These are phyloP conservation scores for Nezara viridula DNA, from an alignment of 2,888 invertebrate genomes.

Conservation along the genomic window DNA sequence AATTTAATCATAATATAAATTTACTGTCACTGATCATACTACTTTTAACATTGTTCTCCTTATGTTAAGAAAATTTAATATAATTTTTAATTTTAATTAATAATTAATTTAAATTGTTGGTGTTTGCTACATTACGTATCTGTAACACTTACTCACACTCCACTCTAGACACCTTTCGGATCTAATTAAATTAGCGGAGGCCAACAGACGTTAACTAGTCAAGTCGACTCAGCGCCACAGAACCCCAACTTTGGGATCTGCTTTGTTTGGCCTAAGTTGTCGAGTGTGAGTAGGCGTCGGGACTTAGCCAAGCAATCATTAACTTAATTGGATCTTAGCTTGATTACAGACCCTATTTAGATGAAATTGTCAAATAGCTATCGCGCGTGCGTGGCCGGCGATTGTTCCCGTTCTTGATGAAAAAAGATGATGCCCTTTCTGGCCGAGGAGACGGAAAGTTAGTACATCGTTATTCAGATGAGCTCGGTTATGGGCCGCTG, in stretches of 20 bases:
- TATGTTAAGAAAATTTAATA: too few relatives aligned
- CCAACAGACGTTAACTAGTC: not conserved
- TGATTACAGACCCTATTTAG: not conserved
- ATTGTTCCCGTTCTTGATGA: not conserved
- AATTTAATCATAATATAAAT: too few relatives aligned
- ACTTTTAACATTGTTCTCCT: too few relatives aligned
- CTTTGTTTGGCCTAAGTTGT: conserved; percentile 24
- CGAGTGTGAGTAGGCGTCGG: not conserved
- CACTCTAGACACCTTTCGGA: not conserved
- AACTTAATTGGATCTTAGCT: conserved; percentile 13
- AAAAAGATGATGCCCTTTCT: not conserved
- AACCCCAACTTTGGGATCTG: not conserved
- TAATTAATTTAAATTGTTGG: too few relatives aligned
- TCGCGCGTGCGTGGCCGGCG: not conserved
- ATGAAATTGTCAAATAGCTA: not conserved
- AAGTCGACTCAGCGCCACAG: not conserved
- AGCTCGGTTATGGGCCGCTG: conserved; percentile 13
- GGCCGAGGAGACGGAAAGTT: not conserved
- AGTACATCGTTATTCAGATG: conserved; percentile 32
- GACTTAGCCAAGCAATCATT: not conserved
- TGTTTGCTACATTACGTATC: not conserved
- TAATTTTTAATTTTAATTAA: too few relatives aligned
- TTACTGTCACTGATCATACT: too few relatives aligned
- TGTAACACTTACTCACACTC: not conserved
- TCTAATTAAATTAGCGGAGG: conserved; percentile 8